Evolutionary conservation across 2,113 vertebrate genomes (phyloP).

Genomic region (Pelecanus crispus): DNA sequence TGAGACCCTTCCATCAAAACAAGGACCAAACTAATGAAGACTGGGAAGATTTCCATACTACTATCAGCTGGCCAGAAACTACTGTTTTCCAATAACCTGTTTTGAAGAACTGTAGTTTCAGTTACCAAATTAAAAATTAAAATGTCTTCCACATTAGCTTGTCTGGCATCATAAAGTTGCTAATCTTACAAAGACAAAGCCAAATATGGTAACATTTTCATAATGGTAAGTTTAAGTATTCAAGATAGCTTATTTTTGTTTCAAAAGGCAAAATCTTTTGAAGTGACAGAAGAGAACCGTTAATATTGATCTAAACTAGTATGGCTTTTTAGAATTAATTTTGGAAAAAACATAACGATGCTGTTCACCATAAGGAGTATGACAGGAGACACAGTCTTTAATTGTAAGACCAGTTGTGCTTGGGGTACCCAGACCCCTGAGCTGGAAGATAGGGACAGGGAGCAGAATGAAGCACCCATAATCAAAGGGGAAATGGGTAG

Average conservation of each 20-base stretch:
- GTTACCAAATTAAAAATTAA: not conserved
- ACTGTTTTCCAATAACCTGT: not conserved
- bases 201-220: not conserved
- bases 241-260: not conserved
- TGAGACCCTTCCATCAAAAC: not conserved
- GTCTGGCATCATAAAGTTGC: not conserved
- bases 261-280: not conserved
- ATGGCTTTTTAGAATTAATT: not conserved
- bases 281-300: not conserved
- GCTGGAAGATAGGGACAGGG: not conserved
- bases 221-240: not conserved
- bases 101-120: not conserved
- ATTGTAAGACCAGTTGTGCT: not conserved
- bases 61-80: not conserved
- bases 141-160: not conserved
- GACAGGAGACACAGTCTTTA: not conserved
- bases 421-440: fast-evolving
- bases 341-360: not conserved
- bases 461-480: not conserved
- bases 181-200: not conserved
- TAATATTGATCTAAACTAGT: not conserved
- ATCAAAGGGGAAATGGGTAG: not conserved
- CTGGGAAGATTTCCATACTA: not conserved
- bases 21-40: not conserved
- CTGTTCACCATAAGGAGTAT: not conserved